phyloP scores from a whole-genome alignment of 2,113 vertebrate genomes.

The Microcebus jonahi region DNA sequence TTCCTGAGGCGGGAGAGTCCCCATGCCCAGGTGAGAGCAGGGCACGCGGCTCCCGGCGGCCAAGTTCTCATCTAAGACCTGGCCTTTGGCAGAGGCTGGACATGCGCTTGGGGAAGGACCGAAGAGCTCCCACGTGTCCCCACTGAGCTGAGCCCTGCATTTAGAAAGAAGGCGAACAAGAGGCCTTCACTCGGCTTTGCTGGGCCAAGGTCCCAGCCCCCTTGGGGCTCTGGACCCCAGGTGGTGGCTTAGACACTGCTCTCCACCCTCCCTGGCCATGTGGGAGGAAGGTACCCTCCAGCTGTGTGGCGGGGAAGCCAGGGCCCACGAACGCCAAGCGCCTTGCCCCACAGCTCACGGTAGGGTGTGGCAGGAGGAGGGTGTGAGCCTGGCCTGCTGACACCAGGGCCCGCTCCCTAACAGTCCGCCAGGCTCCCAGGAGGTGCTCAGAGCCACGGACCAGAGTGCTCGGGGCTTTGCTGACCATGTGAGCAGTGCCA shows the following conservation, averaged over 20 bases:
- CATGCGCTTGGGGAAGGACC: neutral
- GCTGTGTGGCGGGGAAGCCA: neutral
- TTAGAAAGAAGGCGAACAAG: neutral
- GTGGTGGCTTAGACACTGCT: neutral
- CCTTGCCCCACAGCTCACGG: neutral
- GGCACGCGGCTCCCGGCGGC: too few relatives aligned
- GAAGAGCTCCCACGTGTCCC: neutral
- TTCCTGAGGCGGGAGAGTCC: neutral
- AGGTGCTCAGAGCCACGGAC: neutral
- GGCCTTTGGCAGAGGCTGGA: neutral
- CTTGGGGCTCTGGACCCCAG: neutral
- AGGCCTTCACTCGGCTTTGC: neutral
- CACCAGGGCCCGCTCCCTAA: too few relatives aligned
- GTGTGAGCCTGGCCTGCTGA: neutral
- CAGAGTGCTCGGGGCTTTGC: neutral
- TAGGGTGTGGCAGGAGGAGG: neutral
- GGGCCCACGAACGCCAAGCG: neutral
- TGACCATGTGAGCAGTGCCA: neutral
- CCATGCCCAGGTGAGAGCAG: accelerated
- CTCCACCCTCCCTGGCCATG: neutral
- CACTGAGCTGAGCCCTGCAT: neutral
- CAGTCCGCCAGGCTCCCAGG: too few relatives aligned
- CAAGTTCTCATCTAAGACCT: too few relatives aligned
- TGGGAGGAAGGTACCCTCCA: neutral
- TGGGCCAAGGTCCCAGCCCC: neutral